Percentiles rank a stretch among this genome's conserved stretches.
phyloP scores from a whole-genome alignment of 2,888 invertebrate genomes.

The Morpho helenor region DNA sequence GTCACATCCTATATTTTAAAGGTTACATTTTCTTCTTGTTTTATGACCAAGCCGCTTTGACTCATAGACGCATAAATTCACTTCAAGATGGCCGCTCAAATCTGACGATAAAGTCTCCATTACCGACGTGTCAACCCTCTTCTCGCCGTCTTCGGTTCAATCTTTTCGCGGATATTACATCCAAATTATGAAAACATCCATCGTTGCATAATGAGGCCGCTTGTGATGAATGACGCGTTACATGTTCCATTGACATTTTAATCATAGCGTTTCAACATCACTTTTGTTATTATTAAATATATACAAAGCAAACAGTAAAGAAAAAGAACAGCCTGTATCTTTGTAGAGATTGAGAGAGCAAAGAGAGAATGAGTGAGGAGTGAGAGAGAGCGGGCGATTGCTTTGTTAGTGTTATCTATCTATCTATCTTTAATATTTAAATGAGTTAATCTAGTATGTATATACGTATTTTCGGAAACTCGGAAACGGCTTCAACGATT shows the following conservation, averaged over 20 bases:
- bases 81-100: slow-evolving; percentile 43
- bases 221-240: slow-evolving; percentile 58
- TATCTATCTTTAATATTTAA: too few species aligned
- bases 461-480: too few species aligned
- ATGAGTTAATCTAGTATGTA: too few species aligned
- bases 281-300: slow-evolving; percentile 1
- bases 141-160: slow-evolving; percentile 67
- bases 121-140: slow-evolving; percentile 73
- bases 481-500: too few species aligned
- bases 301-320: too few species aligned
- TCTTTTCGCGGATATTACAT: slow-evolving; percentile 75
- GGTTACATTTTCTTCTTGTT: too few species aligned
- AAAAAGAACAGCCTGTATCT: too few species aligned
- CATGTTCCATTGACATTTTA: slow-evolving; percentile 44
- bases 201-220: slow-evolving; percentile 56
- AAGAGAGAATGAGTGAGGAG: too few species aligned
- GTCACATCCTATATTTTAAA: too few species aligned
- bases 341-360: too few species aligned
- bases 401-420: too few species aligned
- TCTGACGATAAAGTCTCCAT: slow-evolving; percentile 67
- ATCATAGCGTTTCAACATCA: slow-evolving; percentile 20
- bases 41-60: background rate
- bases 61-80: slow-evolving; percentile 9
- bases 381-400: too few species aligned
- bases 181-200: slow-evolving; percentile 64